Percentiles rank a stretch among this genome's conserved stretches.
phyloP scores from a whole-genome alignment of 1,140 invertebrate species.

The Mya arenaria region DNA sequence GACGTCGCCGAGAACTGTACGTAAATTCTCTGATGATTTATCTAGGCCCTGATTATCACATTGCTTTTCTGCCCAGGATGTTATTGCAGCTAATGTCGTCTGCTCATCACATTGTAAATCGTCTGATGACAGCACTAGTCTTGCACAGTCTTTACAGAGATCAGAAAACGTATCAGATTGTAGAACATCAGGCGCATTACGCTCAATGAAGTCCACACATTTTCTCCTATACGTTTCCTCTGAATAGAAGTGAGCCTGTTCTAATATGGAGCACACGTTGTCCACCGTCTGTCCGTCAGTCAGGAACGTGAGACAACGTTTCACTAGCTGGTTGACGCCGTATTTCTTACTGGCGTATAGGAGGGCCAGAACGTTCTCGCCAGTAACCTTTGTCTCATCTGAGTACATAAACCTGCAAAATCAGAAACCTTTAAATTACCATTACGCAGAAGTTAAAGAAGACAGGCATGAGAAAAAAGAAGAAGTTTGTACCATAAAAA shows the following conservation, averaged over 20 bases:
- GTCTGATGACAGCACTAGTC: conserved; percentile 52
- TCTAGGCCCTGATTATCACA: conserved; percentile 56
- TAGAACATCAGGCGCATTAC: conserved; percentile 53
- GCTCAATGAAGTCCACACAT: conserved; percentile 59
- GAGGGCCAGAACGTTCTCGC: conserved; percentile 91
- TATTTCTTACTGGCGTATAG: conserved; percentile 93
- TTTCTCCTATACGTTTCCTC: conserved; percentile 63
- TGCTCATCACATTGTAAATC: conserved; percentile 60
- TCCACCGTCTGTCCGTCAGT: conserved; percentile 88
- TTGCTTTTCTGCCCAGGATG: conserved; percentile 59
- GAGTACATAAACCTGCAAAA: conserved; percentile 65
- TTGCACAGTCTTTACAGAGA: conserved; percentile 55
- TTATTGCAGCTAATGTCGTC: conserved; percentile 41
- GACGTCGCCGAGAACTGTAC: conserved; percentile 56
- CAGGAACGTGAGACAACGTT: conserved; percentile 90
- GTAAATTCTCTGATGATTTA: conserved; percentile 44
- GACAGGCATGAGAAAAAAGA: too few species aligned
- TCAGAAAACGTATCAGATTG: conserved; percentile 56
- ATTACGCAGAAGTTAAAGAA: too few species aligned
- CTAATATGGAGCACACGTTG: conserved; percentile 85
- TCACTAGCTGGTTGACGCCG: conserved; percentile 88
- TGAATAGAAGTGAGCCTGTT: conserved; percentile 68
- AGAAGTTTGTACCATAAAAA: too few species aligned
- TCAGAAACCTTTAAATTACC: too few species aligned
- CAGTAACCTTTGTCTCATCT: conserved; percentile 82